Evolutionary conservation across 1,140 invertebrate species (phyloP), one percentile per base, ranked within the genome.

Genomic region (Chymomyza costata): DNA sequence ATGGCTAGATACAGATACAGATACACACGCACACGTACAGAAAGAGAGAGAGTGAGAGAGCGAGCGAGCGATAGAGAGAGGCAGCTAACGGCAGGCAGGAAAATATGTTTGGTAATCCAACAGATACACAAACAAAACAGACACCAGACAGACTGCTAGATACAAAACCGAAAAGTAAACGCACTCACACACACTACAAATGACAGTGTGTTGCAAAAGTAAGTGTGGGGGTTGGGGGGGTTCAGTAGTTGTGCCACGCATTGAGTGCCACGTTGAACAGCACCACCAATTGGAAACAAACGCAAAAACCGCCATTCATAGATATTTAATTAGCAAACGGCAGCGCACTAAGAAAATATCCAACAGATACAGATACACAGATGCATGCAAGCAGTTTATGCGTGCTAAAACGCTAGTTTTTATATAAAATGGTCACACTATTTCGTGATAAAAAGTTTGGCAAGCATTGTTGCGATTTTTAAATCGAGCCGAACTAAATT

Each of bases 271-370:
- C 43, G 32, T 46, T 39, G n/a, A 47, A 35, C 7, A 16, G 47
- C 30, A 43, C 30, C 5, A 10, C 25, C 59, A 14, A 38, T 38
- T 38, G 8, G 35, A 38, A 38, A 15, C 35, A 48, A 49, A 50
- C 64, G 52, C 55, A 35, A 55, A 46, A 65, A 65, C 80, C 73
- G 80, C 73, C 80, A 83, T 81, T 83, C 80, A 80, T 83, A 83
- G 80, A 83, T 83, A 83, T 81, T 83, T 83, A 83, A 83, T 83
- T 83, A 83, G 80, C 65, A 56, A 69, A 55, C 47, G 37, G 19
- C 18, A 45, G 38, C 43, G 8, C 21, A 47, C 18, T n/a, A n/a
- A n/a, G 6, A 19, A 25, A 3, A 8, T 8, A 25, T 8, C 8
- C 21, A n/a, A n/a, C 8, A 25, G 21, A 25, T 8, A 25, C 21